Percentiles rank a stretch among this genome's conserved stretches.
phyloP scores from a whole-genome alignment of 1,140 invertebrate genomes.

The Meloidogyne floridensis region DNA sequence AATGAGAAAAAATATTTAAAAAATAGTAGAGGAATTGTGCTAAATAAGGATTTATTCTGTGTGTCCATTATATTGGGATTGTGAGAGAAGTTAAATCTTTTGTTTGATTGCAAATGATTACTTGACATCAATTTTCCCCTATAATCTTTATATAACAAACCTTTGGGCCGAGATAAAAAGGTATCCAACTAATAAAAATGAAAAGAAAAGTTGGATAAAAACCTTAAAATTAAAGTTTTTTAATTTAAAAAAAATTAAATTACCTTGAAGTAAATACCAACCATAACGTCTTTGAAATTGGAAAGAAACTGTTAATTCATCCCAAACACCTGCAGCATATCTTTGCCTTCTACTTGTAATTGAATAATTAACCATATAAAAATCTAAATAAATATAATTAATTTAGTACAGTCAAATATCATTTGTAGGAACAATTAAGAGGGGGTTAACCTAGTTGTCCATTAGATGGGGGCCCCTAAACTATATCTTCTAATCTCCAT shows the following conservation, averaged over 20 bases:
- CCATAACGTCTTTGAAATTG: slow-evolving; percentile 61
- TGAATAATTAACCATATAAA: slow-evolving; percentile 61
- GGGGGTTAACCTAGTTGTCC: too few species aligned
- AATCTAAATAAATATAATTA: slow-evolving; percentile 35
- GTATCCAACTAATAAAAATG: slow-evolving; percentile 64
- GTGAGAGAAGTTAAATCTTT: too few species aligned
- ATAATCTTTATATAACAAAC: neutral
- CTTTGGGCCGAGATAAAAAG: slow-evolving; percentile 62
- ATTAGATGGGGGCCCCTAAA: too few species aligned
- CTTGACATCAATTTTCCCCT: too few species aligned
- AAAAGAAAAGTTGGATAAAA: slow-evolving; percentile 59
- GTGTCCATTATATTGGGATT: too few species aligned
- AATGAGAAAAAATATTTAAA: too few species aligned
- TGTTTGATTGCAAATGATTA: too few species aligned
- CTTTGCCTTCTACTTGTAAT: slow-evolving; percentile 35
- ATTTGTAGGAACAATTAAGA: too few species aligned
- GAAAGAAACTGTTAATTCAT: slow-evolving; percentile 63
- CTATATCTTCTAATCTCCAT: too few species aligned
- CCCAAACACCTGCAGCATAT: slow-evolving; percentile 62
- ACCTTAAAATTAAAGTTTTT: slow-evolving; percentile 22
- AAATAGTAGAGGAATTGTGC: too few species aligned
- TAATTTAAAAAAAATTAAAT: slow-evolving; percentile 32
- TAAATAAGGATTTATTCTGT: too few species aligned
- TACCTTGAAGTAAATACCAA: slow-evolving; percentile 65
- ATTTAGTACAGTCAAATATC: too few species aligned